Percentiles rank a stretch among this genome's conserved stretches.
These are phyloP conservation scores for Peromyscus nudipes DNA, from an alignment of 2,797 vertebrate genomes.

Conservation along the genomic window DNA sequence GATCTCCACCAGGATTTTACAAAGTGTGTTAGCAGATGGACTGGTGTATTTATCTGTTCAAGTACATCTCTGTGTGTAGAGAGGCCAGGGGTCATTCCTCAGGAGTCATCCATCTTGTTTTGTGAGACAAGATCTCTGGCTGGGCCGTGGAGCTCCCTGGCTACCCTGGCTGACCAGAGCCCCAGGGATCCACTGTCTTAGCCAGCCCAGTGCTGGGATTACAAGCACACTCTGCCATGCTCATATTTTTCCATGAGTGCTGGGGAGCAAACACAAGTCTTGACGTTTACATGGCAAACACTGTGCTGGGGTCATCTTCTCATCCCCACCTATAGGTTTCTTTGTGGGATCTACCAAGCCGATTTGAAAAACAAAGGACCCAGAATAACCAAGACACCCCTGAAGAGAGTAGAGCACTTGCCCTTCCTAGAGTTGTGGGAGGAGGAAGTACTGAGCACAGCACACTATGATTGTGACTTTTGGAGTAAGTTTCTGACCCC, in stretches of 20 bases:
- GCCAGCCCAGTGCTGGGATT: not conserved
- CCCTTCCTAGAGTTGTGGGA: not conserved
- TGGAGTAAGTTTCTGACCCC: not conserved
- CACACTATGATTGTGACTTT: not conserved
- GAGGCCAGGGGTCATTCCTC: not conserved
- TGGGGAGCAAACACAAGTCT: not conserved
- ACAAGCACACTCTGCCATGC: too few species aligned
- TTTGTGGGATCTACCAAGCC: not conserved
- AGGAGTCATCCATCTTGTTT: not conserved
- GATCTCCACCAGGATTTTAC: not conserved
- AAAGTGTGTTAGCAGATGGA: too few species aligned
- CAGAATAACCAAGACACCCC: not conserved
- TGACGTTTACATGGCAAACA: not conserved
- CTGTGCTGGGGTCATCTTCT: not conserved
- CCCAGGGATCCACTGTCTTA: not conserved
- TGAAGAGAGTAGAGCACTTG: not conserved
- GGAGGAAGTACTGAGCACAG: not conserved
- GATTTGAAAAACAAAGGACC: not conserved
- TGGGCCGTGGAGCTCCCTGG: not conserved
- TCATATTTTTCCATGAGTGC: not conserved
- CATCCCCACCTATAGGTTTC: not conserved
- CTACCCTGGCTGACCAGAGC: not conserved
- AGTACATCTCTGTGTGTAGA: not conserved
- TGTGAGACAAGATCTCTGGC: not conserved
- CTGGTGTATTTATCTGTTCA: not conserved